phyloP scores from a whole-genome alignment of 2,113 vertebrate genomes.

The Mellivora capensis region DNA sequence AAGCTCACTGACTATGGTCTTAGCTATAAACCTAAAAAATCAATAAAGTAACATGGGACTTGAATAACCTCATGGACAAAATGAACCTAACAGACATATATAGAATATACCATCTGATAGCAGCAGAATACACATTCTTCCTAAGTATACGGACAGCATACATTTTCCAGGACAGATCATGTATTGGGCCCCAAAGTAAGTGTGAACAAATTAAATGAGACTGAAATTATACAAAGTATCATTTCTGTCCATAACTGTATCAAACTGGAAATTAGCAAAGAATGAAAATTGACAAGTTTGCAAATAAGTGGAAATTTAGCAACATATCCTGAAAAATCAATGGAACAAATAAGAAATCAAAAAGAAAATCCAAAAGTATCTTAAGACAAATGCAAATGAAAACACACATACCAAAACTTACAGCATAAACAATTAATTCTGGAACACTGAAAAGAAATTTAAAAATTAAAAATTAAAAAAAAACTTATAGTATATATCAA shows the following conservation, averaged over 20 bases:
- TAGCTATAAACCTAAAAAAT: neutral
- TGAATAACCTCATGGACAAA: neutral
- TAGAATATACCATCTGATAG: neutral
- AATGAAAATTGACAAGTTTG: neutral
- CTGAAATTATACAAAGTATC: neutral
- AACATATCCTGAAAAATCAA: neutral
- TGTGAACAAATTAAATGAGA: neutral
- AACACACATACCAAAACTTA: neutral
- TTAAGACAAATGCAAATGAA: neutral
- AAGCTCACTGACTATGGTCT: neutral
- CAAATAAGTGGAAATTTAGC: neutral
- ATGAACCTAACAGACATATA: neutral
- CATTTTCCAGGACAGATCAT: neutral
- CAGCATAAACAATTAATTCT: no score
- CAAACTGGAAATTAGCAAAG: neutral
- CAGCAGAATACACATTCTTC: neutral
- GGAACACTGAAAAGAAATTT: no score
- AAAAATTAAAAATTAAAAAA: no score
- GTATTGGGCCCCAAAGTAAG: neutral
- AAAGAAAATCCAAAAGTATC: neutral
- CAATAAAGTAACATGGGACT: neutral
- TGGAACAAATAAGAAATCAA: no score
- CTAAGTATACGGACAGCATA: neutral
- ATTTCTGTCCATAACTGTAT: neutral
- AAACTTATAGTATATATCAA: neutral